These are phyloP conservation scores for Hypocryptadius cinnamomeus DNA, from an alignment of 2,113 vertebrate species.

Conservation along the genomic window DNA sequence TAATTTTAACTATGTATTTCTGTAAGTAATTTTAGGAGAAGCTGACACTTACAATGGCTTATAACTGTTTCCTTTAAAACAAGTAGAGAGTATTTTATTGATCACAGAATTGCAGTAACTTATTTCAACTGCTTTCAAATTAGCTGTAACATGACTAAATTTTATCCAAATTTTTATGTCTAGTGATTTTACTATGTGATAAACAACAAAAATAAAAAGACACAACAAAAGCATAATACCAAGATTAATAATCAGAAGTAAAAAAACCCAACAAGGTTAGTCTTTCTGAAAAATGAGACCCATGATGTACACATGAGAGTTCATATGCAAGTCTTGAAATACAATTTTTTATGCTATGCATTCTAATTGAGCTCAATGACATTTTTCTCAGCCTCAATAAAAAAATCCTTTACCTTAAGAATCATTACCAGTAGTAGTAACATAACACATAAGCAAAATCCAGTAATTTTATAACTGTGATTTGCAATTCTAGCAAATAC, in stretches of 20 bases:
- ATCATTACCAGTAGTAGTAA: background rate
- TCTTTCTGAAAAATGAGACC: background rate
- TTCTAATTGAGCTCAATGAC: background rate
- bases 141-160: background rate
- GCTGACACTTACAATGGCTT: background rate
- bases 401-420: background rate
- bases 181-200: background rate
- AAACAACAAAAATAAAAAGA: background rate
- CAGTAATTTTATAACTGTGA: background rate
- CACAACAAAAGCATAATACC: background rate
- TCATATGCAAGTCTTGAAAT: background rate
- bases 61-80: background rate
- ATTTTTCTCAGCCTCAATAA: background rate
- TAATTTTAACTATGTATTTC: background rate
- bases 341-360: background rate
- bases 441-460: background rate
- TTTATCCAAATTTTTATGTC: background rate
- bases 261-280: background rate
- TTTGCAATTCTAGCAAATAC: background rate
- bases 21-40: accelerated
- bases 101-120: background rate
- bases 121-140: background rate
- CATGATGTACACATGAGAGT: background rate
- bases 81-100: background rate
- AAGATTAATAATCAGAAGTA: background rate